Evolutionary conservation across 2,113 vertebrate genomes (phyloP).

Genomic region (Oncorhynchus masou): DNA sequence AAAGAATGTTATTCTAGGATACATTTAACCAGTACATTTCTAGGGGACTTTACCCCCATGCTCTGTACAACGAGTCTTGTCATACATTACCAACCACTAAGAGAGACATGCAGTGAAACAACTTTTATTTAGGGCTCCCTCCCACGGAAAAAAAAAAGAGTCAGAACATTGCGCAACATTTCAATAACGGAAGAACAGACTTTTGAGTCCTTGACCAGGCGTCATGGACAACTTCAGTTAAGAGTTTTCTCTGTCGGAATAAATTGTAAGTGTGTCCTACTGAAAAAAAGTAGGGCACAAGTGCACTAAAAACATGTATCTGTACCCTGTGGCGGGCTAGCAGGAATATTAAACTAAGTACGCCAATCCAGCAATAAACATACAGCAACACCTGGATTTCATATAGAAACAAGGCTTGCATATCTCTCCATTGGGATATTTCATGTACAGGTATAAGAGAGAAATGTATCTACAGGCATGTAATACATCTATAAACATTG

Average conservation of each 20-base stretch:
- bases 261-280: no score
- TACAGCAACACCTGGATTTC: background rate
- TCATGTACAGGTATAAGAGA: constrained; percentile 47
- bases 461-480: constrained; percentile 35
- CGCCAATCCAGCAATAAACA: no score
- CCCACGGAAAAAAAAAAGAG: no score
- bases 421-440: constrained; percentile 27
- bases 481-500: constrained; percentile 37
- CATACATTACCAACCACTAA: constrained; percentile 45
- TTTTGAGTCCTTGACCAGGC: no score
- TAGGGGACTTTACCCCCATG: background rate
- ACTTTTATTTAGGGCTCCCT: constrained; percentile 50
- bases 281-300: no score
- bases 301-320: background rate
- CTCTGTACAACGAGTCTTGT: constrained; percentile 23
- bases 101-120: constrained; percentile 45
- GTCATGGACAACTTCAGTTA: no score
- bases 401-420: constrained; percentile 9
- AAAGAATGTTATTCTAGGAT: no score
- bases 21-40: no score
- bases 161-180: no score
- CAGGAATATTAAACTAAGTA: no score
- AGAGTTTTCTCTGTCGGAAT: no score
- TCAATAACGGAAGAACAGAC: no score
- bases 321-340: background rate